Percentiles rank a stretch among this genome's conserved stretches.
Evolutionary conservation across 2,113 vertebrate genomes (phyloP).

Genomic region (Phyllostomus discolor): DNA sequence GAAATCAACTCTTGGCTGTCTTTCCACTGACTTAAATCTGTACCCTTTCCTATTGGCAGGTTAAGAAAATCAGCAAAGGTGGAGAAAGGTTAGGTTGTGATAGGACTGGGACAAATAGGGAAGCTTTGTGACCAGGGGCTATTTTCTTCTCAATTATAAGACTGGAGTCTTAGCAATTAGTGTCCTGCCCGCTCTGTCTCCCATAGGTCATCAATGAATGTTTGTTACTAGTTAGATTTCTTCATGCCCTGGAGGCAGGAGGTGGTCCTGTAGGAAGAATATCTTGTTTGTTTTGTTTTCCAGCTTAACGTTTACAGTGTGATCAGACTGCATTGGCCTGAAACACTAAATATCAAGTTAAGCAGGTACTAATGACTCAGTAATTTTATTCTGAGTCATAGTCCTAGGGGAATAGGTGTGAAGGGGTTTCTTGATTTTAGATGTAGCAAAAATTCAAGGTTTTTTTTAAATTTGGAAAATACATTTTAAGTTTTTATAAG

Average conservation of each 20-base stretch:
- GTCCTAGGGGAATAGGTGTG: not conserved
- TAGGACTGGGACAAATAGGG: not conserved
- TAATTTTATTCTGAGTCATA: constrained; percentile 48
- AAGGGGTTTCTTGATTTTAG: not conserved
- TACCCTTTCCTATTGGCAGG: not conserved
- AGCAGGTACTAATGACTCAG: constrained; percentile 58
- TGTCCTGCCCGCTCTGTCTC: not conserved
- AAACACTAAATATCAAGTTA: constrained; percentile 57
- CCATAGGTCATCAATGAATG: not conserved
- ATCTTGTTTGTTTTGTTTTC: constrained; percentile 35
- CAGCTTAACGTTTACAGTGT: not conserved
- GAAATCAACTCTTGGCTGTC: not conserved
- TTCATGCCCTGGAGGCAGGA: not conserved
- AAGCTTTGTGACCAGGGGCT: not conserved
- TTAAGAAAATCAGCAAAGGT: not conserved
- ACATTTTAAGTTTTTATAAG: not conserved
- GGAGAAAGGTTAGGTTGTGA: not conserved
- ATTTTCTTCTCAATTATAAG: not conserved
- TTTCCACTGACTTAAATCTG: not conserved
- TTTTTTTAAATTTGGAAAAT: not conserved
- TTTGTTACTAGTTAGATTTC: not conserved
- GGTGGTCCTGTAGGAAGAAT: not conserved
- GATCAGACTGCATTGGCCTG: constrained; percentile 7
- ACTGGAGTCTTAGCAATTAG: not conserved
- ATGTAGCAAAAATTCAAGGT: not conserved